Evolutionary conservation across 1,140 invertebrate genomes (phyloP).

Genomic region (Lepidostoma basale): DNA sequence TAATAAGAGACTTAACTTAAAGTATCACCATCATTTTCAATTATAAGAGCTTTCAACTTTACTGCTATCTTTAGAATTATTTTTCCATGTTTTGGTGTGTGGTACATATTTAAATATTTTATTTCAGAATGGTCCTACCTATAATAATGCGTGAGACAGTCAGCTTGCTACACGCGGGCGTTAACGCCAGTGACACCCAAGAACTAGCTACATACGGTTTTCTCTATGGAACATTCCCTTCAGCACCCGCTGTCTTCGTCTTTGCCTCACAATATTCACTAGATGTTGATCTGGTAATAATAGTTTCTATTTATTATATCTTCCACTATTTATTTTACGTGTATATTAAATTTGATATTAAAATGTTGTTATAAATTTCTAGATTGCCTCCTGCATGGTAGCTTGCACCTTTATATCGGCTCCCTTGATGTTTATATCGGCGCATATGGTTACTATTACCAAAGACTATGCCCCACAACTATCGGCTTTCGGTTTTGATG

Average conservation of each 20-base stretch:
- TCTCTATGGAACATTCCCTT: constrained; percentile 94
- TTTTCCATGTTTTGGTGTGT: neutral
- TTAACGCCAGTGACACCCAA: constrained; percentile 72
- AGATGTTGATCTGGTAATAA: constrained; percentile 81
- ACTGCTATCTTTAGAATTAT: too few relatives aligned
- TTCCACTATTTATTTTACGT: neutral
- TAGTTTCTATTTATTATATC: neutral
- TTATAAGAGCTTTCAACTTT: too few relatives aligned
- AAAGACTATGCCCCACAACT: constrained; percentile 78
- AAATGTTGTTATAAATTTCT: constrained; percentile 43
- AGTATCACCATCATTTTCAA: too few relatives aligned
- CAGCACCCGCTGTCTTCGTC: constrained; percentile 93
- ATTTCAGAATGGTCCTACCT: constrained; percentile 78
- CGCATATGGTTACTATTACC: constrained; percentile 85
- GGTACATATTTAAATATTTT: neutral
- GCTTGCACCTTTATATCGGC: constrained; percentile 92
- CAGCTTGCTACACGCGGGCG: constrained; percentile 72
- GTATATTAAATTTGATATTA: neutral
- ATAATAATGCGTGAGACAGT: constrained; percentile 86
- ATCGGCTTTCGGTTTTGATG: constrained; percentile 80
- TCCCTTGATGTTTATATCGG: constrained; percentile 93
- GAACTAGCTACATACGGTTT: constrained; percentile 92
- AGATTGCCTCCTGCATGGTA: constrained; percentile 92
- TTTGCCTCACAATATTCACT: constrained; percentile 88
- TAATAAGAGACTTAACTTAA: too few relatives aligned